phyloP scores from a whole-genome alignment of 2,888 invertebrate species.

The Stegana nigrithorax region DNA sequence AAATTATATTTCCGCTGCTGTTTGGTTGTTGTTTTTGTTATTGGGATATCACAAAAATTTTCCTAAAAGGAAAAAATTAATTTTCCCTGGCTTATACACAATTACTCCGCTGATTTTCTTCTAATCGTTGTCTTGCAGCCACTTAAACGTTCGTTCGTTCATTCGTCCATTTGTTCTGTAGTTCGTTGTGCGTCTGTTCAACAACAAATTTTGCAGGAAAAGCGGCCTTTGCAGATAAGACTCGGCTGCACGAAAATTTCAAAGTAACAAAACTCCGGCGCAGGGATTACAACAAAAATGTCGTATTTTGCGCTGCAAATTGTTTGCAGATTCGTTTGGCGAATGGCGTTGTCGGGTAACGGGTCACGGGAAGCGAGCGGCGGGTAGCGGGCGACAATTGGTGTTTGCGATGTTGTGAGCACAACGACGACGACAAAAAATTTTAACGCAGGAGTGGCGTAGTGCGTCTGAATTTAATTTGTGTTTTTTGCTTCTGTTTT shows the following conservation, averaged over 20 bases:
- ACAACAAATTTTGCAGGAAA: neutral
- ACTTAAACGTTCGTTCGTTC: conserved; percentile 15
- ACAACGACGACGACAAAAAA: neutral
- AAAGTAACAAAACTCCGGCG: neutral
- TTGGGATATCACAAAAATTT: neutral
- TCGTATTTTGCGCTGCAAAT: no score
- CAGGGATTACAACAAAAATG: neutral
- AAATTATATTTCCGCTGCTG: no score
- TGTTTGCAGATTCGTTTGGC: no score
- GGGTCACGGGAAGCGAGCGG: no score
- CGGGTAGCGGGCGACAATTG: neutral
- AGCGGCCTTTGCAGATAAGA: neutral
- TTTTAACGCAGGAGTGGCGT: conserved; percentile 2
- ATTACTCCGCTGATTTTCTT: neutral
- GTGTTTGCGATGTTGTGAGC: no score
- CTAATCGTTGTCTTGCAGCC: neutral
- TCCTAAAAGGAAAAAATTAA: neutral
- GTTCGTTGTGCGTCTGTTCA: no score
- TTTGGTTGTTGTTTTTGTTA: no score
- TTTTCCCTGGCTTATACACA: neutral
- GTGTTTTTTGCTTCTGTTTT: neutral
- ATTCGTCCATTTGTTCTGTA: no score
- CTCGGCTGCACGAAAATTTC: neutral
- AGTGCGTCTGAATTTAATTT: neutral
- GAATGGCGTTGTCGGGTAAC: no score